These are phyloP conservation scores for Trichonephila inaurata DNA, from an alignment of 1,140 invertebrate genomes.

Conservation along the genomic window DNA sequence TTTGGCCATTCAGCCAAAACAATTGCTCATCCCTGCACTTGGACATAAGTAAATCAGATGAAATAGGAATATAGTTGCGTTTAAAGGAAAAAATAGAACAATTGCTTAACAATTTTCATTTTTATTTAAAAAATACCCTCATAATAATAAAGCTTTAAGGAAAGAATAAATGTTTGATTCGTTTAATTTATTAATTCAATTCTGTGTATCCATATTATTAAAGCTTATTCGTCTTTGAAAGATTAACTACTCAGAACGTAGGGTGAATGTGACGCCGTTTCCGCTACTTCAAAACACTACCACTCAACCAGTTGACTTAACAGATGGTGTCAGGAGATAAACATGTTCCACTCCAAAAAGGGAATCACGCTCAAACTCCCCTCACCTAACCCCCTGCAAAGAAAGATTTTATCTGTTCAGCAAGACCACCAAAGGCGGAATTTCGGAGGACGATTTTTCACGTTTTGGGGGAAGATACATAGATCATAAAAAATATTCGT, in stretches of 20 bases:
- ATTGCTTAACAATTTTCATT: too few relatives aligned
- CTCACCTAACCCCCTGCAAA: conserved; percentile 10
- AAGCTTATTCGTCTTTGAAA: background rate
- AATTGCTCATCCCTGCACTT: too few relatives aligned
- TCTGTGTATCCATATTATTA: too few relatives aligned
- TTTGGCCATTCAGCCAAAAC: too few relatives aligned
- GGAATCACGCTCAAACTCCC: conserved; percentile 36
- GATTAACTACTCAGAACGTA: background rate
- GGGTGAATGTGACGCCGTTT: background rate
- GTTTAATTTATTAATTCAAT: too few relatives aligned
- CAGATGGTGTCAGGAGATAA: conserved; percentile 50
- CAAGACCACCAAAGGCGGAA: conserved; percentile 13
- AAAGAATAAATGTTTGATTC: too few relatives aligned
- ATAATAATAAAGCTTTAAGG: too few relatives aligned
- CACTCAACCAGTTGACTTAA: conserved; percentile 41
- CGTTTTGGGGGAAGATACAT: background rate
- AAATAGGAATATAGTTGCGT: too few relatives aligned
- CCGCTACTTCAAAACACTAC: background rate
- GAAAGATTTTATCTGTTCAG: background rate
- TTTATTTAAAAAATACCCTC: too few relatives aligned
- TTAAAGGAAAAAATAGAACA: too few relatives aligned
- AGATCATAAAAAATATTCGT: conserved; percentile 9
- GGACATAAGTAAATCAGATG: too few relatives aligned
- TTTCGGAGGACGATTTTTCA: conserved; percentile 31
- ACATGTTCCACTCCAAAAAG: background rate